Evolutionary conservation across 1,140 invertebrate genomes (phyloP).

Genomic region (Zaprionus davidi): DNA sequence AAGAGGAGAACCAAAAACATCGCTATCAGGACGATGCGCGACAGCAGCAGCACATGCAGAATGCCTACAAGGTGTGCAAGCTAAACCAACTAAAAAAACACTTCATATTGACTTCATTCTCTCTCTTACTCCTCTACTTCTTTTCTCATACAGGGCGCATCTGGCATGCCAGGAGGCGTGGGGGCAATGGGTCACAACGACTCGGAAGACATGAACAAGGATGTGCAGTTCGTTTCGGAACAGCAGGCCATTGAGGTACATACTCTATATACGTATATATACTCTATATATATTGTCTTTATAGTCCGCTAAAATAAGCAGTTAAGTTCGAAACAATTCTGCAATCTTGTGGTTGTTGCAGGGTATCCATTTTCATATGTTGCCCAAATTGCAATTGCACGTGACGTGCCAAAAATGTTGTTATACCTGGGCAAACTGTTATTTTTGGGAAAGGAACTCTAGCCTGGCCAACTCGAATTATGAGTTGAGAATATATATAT

Average conservation of each 20-base stretch:
- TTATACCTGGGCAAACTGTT: conserved; percentile 53
- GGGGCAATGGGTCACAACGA: conserved; percentile 52
- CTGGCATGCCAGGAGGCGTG: conserved; percentile 57
- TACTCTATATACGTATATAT: background rate
- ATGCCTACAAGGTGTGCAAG: conserved; percentile 71
- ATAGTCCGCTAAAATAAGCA: conserved; percentile 14
- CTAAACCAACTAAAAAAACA: background rate
- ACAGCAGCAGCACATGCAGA: conserved; percentile 91
- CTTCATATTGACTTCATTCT: background rate
- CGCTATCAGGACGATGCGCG: conserved; percentile 92
- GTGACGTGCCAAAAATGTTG: conserved; percentile 79
- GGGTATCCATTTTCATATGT: conserved; percentile 15
- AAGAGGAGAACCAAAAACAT: conserved; percentile 89
- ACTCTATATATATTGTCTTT: conserved; percentile 8
- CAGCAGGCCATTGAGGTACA: conserved; percentile 84
- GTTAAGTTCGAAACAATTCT: conserved; percentile 16
- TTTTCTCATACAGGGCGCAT: conserved; percentile 49
- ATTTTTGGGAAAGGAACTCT: conserved; percentile 23
- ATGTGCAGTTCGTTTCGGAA: conserved; percentile 85
- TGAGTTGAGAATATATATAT: background rate
- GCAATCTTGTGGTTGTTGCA: conserved; percentile 30
- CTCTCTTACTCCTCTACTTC: background rate
- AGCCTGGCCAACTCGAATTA: background rate
- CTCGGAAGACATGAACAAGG: conserved; percentile 74
- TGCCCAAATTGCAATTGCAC: conserved; percentile 45